phyloP scores from a whole-genome alignment of 2,888 invertebrate species.

The Bombyx huttoni region DNA sequence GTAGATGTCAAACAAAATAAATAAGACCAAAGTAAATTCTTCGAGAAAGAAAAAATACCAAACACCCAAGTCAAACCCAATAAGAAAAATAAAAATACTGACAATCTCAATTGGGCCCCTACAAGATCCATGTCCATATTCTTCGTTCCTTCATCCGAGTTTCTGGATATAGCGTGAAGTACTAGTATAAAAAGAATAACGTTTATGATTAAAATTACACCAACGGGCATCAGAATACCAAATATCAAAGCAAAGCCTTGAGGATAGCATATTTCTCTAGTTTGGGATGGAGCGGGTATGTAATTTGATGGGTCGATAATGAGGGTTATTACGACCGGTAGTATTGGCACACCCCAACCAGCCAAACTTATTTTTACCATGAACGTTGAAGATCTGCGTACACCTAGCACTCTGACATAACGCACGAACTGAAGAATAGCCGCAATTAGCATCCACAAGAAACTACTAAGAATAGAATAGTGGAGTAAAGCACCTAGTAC shows the following conservation, averaged over 20 bases:
- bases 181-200: slow-evolving; percentile 67
- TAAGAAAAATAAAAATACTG: slow-evolving; percentile 73
- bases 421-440: slow-evolving; percentile 78
- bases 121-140: slow-evolving; percentile 44
- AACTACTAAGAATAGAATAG: slow-evolving; percentile 77
- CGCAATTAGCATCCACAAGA: slow-evolving; percentile 82
- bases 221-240: slow-evolving; percentile 68
- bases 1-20: slow-evolving; percentile 76
- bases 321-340: slow-evolving; percentile 66
- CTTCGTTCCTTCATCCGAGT: slow-evolving; percentile 65
- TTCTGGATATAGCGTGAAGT: slow-evolving; percentile 60
- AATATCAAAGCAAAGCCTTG: slow-evolving; percentile 58
- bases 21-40: slow-evolving; percentile 69
- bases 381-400: slow-evolving; percentile 70
- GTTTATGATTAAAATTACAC: slow-evolving; percentile 64
- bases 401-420: slow-evolving; percentile 77
- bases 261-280: slow-evolving; percentile 66
- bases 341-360: slow-evolving; percentile 75
- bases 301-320: slow-evolving; percentile 58
- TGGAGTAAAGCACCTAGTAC: slow-evolving; percentile 75
- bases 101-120: slow-evolving; percentile 67
- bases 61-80: slow-evolving; percentile 76
- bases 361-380: slow-evolving; percentile 74
- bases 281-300: slow-evolving; percentile 28
- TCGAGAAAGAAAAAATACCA: slow-evolving; percentile 68